These are phyloP conservation scores for Coelinius sp. DNA, from an alignment of 2,888 invertebrate species.

Conservation along the genomic window DNA sequence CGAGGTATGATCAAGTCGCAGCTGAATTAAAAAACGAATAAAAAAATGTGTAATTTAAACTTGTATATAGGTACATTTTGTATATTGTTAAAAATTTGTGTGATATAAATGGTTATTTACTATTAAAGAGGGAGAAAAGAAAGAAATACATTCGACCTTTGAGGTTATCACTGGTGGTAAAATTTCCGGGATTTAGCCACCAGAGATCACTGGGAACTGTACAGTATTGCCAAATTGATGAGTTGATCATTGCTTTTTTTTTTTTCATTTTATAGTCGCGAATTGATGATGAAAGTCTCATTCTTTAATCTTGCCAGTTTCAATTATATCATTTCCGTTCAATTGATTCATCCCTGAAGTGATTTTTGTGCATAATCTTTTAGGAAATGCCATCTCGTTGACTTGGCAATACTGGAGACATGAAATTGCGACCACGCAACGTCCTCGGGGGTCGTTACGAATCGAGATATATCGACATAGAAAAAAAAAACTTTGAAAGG, in stretches of 20 bases:
- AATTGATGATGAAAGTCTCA: not conserved
- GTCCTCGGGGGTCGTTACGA: slow-evolving; percentile 36
- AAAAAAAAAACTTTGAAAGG: slow-evolving; percentile 17
- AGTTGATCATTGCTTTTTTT: not conserved
- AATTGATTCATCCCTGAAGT: not conserved
- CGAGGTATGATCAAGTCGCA: slow-evolving; percentile 15
- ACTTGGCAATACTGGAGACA: slow-evolving; percentile 28
- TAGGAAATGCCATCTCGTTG: slow-evolving; percentile 1
- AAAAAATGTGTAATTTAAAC: slow-evolving; percentile 69
- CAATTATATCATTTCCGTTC: not conserved
- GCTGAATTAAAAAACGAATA: slow-evolving; percentile 31
- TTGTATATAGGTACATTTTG: slow-evolving; percentile 71
- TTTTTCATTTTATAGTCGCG: not conserved
- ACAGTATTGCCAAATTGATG: slow-evolving; percentile 8
- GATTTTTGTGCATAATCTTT: slow-evolving; percentile 2
- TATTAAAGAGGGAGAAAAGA: slow-evolving; percentile 46
- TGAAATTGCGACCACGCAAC: slow-evolving; percentile 26
- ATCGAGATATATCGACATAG: slow-evolving; percentile 6
- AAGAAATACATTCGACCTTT: not conserved
- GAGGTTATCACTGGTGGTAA: slow-evolving; percentile 14
- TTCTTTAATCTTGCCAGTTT: not conserved
- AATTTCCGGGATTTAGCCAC: slow-evolving; percentile 17
- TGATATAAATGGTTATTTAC: slow-evolving; percentile 71
- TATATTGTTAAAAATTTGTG: slow-evolving; percentile 72
- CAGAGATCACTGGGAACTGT: not conserved